phyloP scores from a whole-genome alignment of 2,888 invertebrate species.

The Nymphalis polychloros region DNA sequence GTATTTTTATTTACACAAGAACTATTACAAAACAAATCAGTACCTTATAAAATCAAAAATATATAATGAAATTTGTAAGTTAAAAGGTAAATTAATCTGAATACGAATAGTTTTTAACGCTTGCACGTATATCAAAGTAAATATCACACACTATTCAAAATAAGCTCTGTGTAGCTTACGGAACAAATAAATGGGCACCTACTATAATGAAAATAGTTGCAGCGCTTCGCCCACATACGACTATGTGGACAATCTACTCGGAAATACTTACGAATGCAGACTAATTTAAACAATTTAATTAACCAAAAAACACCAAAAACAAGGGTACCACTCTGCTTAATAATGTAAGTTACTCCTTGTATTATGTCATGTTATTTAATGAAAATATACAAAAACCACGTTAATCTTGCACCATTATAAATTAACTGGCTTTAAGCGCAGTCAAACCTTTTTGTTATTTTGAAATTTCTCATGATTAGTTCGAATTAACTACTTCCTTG shows the following conservation, averaged over 20 bases:
- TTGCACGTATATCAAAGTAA: constrained; percentile 21
- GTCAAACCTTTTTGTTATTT: no score
- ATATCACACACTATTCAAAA: constrained; percentile 45
- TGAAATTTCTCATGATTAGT: no score
- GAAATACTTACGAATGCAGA: constrained; percentile 34
- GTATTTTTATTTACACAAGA: no score
- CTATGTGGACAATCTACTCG: constrained; percentile 40
- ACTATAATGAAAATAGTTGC: constrained; percentile 60
- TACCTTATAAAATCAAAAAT: no score
- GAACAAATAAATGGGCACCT: constrained; percentile 49
- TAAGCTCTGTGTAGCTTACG: constrained; percentile 43
- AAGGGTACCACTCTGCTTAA: neutral
- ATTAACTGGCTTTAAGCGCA: no score
- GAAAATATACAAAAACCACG: neutral
- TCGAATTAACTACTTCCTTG: no score
- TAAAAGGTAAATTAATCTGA: neutral
- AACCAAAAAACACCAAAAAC: neutral
- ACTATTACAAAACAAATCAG: no score
- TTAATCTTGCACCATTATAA: no score
- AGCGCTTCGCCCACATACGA: constrained; percentile 34
- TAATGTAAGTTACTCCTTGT: neutral
- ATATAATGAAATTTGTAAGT: neutral
- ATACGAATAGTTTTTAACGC: constrained; percentile 10
- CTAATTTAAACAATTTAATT: constrained; percentile 24
- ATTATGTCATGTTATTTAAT: neutral